Evolutionary conservation across 1,140 invertebrate genomes (phyloP).

Genomic region (Lucilia sericata): DNA sequence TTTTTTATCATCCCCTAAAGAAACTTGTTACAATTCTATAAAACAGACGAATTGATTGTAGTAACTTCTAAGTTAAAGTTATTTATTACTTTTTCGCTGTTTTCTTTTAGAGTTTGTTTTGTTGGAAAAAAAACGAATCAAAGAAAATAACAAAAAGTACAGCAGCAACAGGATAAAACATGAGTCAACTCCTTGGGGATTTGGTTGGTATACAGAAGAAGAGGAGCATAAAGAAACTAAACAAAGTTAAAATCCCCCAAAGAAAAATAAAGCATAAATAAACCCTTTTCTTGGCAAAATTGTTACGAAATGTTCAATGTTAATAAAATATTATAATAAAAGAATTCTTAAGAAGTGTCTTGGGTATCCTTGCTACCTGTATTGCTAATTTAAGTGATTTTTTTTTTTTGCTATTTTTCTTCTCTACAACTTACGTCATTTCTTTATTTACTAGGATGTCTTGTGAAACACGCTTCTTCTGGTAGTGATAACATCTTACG

Average conservation of each 20-base stretch:
- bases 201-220: background rate
- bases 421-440: no score
- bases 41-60: no score
- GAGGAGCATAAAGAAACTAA: no score
- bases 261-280: background rate
- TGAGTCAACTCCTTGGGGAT: background rate
- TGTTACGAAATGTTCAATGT: no score
- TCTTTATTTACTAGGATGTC: no score
- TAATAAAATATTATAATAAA: no score
- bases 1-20: background rate
- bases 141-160: constrained; percentile 25
- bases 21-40: constrained; percentile 1
- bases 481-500: no score
- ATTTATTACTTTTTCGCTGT: background rate
- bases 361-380: no score
- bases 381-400: no score
- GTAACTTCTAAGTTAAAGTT: constrained; percentile 37
- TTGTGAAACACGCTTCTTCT: no score
- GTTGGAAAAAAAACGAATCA: background rate
- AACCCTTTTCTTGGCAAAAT: background rate
- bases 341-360: no score
- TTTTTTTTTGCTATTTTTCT: no score
- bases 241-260: background rate
- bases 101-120: background rate
- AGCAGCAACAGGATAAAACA: constrained; percentile 39